Percentiles rank a stretch among this genome's conserved stretches.
phyloP scores from a whole-genome alignment of 2,888 invertebrate species.

The Rhopalosiphum nymphaeae region DNA sequence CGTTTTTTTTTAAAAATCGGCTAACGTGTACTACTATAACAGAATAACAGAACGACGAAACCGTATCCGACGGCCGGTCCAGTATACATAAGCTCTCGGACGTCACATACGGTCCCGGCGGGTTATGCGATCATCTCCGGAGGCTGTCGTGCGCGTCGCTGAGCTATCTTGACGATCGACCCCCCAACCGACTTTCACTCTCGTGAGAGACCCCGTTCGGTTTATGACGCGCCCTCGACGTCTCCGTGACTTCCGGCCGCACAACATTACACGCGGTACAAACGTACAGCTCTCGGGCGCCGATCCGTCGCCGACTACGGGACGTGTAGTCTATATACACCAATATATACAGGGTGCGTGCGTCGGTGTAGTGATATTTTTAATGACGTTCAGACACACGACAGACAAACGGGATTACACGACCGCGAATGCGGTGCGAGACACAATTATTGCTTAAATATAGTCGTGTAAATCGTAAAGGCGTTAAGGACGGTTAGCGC shows the following conservation, averaged over 20 bases:
- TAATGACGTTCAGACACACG: not conserved
- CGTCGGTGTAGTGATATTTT: not conserved
- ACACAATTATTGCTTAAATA: not conserved
- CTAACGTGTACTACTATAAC: not conserved
- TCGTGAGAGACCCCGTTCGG: not conserved
- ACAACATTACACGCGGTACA: not conserved
- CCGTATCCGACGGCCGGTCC: not conserved
- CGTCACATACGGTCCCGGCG: not conserved
- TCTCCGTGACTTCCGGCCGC: conserved; percentile 20
- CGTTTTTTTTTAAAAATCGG: not conserved
- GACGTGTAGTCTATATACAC: not conserved
- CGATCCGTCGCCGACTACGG: not conserved
- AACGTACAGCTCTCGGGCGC: not conserved
- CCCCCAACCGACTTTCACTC: not conserved
- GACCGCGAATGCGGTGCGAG: not conserved
- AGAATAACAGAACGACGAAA: not conserved
- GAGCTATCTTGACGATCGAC: not conserved
- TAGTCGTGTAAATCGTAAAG: not conserved
- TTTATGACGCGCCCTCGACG: not conserved
- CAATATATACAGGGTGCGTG: not conserved
- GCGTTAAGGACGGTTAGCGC: not conserved
- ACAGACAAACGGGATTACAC: not conserved
- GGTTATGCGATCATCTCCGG: not conserved
- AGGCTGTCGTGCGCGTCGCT: conserved; percentile 1
- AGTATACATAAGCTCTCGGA: not conserved